Base-by-base conservation (phyloP, 2,797 vertebrate species). In the Pangasius sanitwongsei region DNA sequence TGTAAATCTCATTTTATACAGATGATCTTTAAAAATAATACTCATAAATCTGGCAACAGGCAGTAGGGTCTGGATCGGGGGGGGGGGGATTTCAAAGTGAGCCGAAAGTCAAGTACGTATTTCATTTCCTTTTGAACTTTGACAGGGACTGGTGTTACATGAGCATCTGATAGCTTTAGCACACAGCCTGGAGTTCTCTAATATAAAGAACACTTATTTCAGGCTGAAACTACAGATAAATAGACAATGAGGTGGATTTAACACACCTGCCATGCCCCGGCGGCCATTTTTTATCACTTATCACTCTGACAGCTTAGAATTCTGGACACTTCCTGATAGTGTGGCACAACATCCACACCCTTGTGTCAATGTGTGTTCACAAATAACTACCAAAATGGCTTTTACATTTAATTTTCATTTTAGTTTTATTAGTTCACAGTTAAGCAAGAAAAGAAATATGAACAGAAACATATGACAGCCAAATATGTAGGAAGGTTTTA, bases 91-190 rank as follows among this genome's bases (percentile, higher is more conserved):
- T 90, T 89, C 23, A 25, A 78, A 86, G 89, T 87, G 88, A 93
- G 12, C 44, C n/a, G 15, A 75, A 48, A 44, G 53, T 77, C 28
- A 16, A 53, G 93, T 90, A 92, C 93, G 92, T 93, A 92, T 95
- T 95, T 95, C 87, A 94, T 94, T 95, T 95, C 92, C 90, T 93
- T 94, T 93, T 93, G 90, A 95, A 93, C 91, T 92, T 78, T 86
- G 92, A 69, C 74, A 85, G 7, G 93, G 77, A 57, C 78, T 57
- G 50, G n/a, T 4, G 7, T 95, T 93, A 93, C 94, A 93, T 96
- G 93, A 94, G 87, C 9, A 77, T 59, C 61, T 95, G 92, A 57
- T 81, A 95, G 93, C 93, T 95, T 95, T 95, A 95, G 89, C 94
- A 94, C 92, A 93, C 92, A 90, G 90, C 72, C 89, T 8, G 84